A percentile compares a stretch with the other conserved stretches of the same genome.
These are phyloP conservation scores for Abscondita cerata DNA, from an alignment of 2,888 invertebrate species.

Conservation along the genomic window DNA sequence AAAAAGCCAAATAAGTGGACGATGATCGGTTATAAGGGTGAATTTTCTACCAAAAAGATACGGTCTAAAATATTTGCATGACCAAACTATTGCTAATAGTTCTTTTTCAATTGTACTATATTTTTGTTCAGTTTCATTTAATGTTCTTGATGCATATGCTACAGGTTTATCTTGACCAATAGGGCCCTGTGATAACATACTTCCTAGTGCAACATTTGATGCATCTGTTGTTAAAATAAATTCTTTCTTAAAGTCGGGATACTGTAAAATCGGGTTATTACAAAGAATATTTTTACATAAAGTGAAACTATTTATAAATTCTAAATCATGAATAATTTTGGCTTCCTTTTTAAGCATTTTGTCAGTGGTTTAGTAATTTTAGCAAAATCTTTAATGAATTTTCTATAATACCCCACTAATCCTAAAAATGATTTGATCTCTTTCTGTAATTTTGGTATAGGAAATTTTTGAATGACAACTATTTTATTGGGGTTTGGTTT, in stretches of 20 bases:
- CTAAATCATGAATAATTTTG: background rate
- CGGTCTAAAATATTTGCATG: no score
- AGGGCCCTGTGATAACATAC: background rate
- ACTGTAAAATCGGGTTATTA: constrained; percentile 4
- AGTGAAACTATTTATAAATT: background rate
- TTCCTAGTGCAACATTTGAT: background rate
- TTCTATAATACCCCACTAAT: no score
- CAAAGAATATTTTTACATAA: background rate
- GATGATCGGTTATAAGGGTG: background rate
- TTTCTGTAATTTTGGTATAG: no score
- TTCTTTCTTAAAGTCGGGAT: background rate
- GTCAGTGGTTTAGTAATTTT: background rate
- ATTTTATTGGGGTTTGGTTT: constrained; percentile 3
- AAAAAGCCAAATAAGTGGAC: background rate
- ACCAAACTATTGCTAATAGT: background rate
- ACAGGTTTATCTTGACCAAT: background rate
- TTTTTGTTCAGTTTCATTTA: background rate
- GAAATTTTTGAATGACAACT: background rate
- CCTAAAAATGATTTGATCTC: no score
- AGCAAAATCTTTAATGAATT: background rate
- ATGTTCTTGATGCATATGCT: background rate
- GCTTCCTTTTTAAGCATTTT: background rate
- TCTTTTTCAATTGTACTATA: constrained; percentile 3
- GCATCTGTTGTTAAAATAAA: constrained; percentile 6
- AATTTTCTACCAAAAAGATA: background rate